phyloP scores from a whole-genome alignment of 2,888 invertebrate genomes.

The Diaprepes abbreviatus region DNA sequence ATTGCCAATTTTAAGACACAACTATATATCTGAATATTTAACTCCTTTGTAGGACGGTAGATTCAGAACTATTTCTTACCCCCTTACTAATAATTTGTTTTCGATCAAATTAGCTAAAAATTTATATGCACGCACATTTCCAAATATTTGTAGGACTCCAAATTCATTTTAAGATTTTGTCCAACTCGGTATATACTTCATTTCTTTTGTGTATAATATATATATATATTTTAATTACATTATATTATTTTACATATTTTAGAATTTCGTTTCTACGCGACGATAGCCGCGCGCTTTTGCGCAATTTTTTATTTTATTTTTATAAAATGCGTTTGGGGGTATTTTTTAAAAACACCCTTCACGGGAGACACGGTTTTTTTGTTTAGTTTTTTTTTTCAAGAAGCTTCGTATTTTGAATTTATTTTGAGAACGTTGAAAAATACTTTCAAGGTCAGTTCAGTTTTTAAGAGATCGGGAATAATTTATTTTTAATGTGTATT shows the following conservation, averaged over 20 bases:
- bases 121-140: too few species aligned
- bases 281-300: conserved; percentile 42
- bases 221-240: conserved; percentile 64
- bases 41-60: too few species aligned
- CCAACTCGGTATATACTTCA: conserved; percentile 54
- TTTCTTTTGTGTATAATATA: conserved; percentile 59
- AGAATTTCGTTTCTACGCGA: conserved; percentile 68
- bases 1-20: too few species aligned
- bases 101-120: too few species aligned
- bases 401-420: conserved; percentile 14
- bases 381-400: conserved; percentile 11
- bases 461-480: too few species aligned
- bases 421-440: background rate
- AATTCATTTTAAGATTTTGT: background rate
- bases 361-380: conserved; percentile 25
- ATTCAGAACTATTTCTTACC: too few species aligned
- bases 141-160: background rate
- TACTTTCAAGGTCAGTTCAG: too few species aligned
- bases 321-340: conserved; percentile 42
- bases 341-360: conserved; percentile 30
- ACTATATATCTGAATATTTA: too few species aligned
- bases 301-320: conserved; percentile 48
- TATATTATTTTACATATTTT: conserved; percentile 67
- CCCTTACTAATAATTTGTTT: too few species aligned
- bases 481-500: too few species aligned